phyloP scores from a whole-genome alignment of 2,797 vertebrate genomes.

The Poecilia picta region DNA sequence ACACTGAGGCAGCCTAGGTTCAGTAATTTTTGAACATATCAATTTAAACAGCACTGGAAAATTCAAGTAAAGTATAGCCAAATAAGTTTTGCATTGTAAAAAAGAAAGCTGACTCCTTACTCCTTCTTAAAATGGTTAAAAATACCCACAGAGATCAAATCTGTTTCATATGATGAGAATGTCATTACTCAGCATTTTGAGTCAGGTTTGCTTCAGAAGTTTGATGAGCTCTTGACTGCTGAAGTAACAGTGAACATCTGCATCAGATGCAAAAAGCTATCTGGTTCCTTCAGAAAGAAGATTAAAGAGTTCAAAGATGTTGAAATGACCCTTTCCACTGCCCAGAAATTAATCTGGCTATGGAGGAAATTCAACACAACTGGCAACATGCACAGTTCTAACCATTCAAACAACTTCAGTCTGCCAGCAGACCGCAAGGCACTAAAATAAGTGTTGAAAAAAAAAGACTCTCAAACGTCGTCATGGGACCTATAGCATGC shows the following conservation, averaged over 20 bases:
- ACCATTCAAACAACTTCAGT: not conserved
- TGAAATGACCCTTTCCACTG: not conserved
- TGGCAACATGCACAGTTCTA: not conserved
- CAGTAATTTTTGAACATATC: not conserved
- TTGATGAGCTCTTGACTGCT: not conserved
- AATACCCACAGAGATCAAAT: not conserved
- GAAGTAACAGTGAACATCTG: not conserved
- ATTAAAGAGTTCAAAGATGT: not conserved
- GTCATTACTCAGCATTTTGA: not conserved
- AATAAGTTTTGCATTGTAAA: not conserved
- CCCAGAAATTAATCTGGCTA: not conserved
- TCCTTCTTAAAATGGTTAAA: not conserved
- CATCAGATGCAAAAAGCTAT: not conserved
- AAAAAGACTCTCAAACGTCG: not conserved
- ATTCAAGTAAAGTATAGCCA: not conserved
- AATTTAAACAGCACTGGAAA: not conserved
- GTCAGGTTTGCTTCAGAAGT: not conserved
- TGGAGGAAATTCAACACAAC: not conserved
- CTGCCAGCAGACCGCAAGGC: not conserved
- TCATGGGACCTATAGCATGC: not conserved
- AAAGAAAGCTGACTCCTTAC: not conserved
- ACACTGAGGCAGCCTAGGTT: not conserved
- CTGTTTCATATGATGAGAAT: not conserved
- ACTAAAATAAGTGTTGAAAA: not conserved
- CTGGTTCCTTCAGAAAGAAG: not conserved